Percentiles rank a stretch among this genome's conserved stretches.
Conservation (phyloP, 1,140 invertebrate genomes). For the Caenorhabditis latens region DNA sequence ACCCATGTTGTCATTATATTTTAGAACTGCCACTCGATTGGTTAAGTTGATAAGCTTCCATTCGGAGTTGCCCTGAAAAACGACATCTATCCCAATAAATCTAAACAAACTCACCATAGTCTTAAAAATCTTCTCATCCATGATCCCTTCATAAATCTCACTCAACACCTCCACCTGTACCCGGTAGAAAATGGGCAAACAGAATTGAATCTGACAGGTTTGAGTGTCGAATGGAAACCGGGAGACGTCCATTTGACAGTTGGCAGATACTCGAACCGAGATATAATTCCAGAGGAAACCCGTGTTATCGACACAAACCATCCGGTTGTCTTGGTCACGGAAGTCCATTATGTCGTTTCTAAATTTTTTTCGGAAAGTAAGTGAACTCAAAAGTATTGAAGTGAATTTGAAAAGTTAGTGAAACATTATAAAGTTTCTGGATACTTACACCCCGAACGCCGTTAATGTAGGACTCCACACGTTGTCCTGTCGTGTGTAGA, state of each 20-base stretch:
- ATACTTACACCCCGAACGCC: background rate
- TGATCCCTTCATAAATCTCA: conserved; percentile 3
- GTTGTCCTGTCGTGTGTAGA: background rate
- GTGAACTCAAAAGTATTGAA: too few species aligned
- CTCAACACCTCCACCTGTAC: background rate
- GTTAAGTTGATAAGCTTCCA: background rate
- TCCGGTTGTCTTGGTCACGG: conserved; percentile 9
- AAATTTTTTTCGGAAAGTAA: background rate
- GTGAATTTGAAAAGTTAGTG: too few species aligned
- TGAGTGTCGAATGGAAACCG: background rate
- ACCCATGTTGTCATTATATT: background rate
- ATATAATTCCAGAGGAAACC: background rate
- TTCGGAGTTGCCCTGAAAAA: background rate
- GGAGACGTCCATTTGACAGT: conserved; percentile 10
- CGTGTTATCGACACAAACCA: background rate
- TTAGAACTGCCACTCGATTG: background rate
- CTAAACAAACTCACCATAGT: background rate
- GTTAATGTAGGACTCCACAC: conserved; percentile 14
- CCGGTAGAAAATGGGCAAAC: conserved; percentile 5
- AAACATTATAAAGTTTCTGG: too few species aligned
- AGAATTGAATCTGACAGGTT: conserved; percentile 1
- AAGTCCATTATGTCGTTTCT: background rate
- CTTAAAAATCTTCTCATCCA: conserved; percentile 13
- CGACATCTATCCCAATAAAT: background rate
- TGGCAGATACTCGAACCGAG: background rate